Conservation (phyloP, 1,140 invertebrate species). For the Zaprionus africanus region DNA sequence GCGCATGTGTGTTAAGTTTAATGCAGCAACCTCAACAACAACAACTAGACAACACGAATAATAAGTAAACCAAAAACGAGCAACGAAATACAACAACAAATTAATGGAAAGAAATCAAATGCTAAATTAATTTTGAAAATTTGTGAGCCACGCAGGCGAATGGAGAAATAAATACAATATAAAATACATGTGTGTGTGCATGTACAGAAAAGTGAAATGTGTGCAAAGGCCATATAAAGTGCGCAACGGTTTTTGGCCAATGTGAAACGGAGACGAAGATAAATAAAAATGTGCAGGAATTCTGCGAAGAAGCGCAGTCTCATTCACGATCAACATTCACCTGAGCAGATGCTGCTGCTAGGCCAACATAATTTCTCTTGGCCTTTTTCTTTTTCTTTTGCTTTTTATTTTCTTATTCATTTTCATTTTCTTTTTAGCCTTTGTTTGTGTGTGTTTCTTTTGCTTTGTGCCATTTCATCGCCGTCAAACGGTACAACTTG, state of each 20-base stretch:
- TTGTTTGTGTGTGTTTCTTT: constrained; percentile 5
- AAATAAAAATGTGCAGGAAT: constrained; percentile 26
- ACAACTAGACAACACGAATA: constrained; percentile 24
- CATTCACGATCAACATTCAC: constrained; percentile 22
- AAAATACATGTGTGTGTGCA: constrained; percentile 1
- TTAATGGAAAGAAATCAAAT: constrained; percentile 74
- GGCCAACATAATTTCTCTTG: constrained; percentile 51
- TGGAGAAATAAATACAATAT: constrained; percentile 22
- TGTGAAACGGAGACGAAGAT: constrained; percentile 20
- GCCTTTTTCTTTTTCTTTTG: constrained; percentile 21
- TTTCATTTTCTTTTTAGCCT: constrained; percentile 21
- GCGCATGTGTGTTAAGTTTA: constrained; percentile 57
- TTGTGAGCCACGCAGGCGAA: constrained; percentile 67
- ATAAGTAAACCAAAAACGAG: constrained; percentile 51
- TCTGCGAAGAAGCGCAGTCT: constrained; percentile 12
- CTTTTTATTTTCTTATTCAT: constrained; percentile 13
- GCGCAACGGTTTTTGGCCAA: constrained; percentile 13
- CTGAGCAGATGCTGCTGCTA: constrained; percentile 23
- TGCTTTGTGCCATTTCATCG: constrained; percentile 59
- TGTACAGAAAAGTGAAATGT: constrained; percentile 55
- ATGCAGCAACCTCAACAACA: constrained; percentile 58
- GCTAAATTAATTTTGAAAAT: constrained; percentile 55
- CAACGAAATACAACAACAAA: constrained; percentile 43
- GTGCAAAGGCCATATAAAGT: constrained; percentile 24
- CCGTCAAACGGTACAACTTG: constrained; percentile 67